Conservation (phyloP, 2,797 vertebrate genomes). For the Miichthys miiuy region DNA sequence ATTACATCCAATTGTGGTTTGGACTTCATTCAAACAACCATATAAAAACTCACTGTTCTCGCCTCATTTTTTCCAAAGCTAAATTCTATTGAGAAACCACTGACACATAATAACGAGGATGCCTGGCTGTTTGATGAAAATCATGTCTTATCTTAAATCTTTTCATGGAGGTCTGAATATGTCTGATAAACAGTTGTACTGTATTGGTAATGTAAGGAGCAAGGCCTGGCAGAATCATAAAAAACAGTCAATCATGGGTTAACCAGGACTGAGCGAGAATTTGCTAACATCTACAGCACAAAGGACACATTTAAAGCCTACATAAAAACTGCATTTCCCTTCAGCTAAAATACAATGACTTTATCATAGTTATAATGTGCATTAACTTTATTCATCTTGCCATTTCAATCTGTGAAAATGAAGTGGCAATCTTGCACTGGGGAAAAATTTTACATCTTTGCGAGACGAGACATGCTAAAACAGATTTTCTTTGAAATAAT, state of each 20-base stretch:
- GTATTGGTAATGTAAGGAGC: conserved; percentile 13
- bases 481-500: conserved; percentile 63
- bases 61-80: conserved; percentile 28
- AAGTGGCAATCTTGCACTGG: conserved; percentile 33
- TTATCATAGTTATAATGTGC: conserved; percentile 1
- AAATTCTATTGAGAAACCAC: conserved; percentile 28
- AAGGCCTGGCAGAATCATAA: background rate
- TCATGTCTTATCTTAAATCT: background rate
- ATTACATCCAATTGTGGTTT: conserved; percentile 63
- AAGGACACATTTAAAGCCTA: conserved; percentile 2
- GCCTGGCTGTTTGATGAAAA: conserved; percentile 30
- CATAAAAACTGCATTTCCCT: conserved; percentile 16
- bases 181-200: conserved; percentile 22
- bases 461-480: conserved; percentile 56
- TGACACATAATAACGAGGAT: conserved; percentile 37
- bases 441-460: conserved; percentile 39
- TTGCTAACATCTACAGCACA: background rate
- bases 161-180: conserved; percentile 43
- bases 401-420: conserved; percentile 47
- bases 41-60: conserved; percentile 35
- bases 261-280: conserved; percentile 6
- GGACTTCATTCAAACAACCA: conserved; percentile 38
- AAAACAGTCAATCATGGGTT: background rate
- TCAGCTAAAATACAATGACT: conserved; percentile 18
- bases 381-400: conserved; percentile 39